Base-by-base conservation (phyloP, 2,888 invertebrate genomes). In the Nipponacmea schrenckii region DNA sequence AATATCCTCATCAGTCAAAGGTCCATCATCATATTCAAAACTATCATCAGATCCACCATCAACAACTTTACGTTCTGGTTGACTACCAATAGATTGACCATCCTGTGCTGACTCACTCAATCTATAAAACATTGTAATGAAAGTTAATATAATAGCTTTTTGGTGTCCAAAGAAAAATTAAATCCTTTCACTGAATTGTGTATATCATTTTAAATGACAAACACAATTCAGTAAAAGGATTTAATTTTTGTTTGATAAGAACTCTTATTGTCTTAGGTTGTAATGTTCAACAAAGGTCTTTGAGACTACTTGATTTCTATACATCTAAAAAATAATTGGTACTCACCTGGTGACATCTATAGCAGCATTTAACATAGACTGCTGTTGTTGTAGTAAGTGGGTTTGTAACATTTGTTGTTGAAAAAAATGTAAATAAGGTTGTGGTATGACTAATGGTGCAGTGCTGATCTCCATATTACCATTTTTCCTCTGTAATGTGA, bases 331-430 rank as follows among this genome's bases (percentile, higher is more conserved):
- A n/a, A n/a, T n/a, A n/a, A n/a, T n/a, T n/a, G n/a, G 74, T 26
- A 74, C 77, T 48, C 67, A 68, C 68, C 76, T 78, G 62, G 76
- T 74, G 44, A 79, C 77, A 74, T 81, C 79, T 64, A 81, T 74
- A 56, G 56, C 76, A 70, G 80, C 79, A 67, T 77, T 79, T 50
- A 81, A 70, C 27, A 79, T 64, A 20, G 78, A 80, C 62, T 80
- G 81, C 50, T 81, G 81, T 62, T 81, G 82, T 70, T 79, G 79
- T 50, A 77, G 76, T 27, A 81, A 73, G 62, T 80, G 74, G 12
- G 80, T 75, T 78, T 83, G 82, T 26, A 83, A 70, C 77, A 82
- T 78, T 26, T 78, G 76, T 63, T 82, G 82, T 72, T 84, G 84
- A 17, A 84, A 77, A 65, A 82, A 83, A 56, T 82, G 80, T n/a